Evolutionary conservation across 2,888 invertebrate genomes (phyloP).

Genomic region (Melikaiella ostensackeni): DNA sequence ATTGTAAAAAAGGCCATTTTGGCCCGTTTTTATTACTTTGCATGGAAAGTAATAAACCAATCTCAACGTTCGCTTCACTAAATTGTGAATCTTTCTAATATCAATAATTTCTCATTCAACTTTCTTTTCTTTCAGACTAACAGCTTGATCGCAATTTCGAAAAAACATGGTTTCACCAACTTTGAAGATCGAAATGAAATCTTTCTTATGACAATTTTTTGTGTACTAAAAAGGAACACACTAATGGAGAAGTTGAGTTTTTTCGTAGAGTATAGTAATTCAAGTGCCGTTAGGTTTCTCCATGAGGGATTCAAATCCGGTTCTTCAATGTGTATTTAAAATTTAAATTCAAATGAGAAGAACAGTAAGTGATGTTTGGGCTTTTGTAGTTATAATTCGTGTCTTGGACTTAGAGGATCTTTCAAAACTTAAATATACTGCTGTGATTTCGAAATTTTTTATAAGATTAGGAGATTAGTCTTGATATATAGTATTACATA

Average conservation of each 20-base stretch:
- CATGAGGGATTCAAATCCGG: neutral
- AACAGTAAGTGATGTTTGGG: neutral
- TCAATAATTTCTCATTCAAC: too few relatives aligned
- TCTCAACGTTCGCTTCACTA: too few relatives aligned
- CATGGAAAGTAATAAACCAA: too few relatives aligned
- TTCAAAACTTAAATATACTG: constrained; percentile 1
- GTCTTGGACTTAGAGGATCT: neutral
- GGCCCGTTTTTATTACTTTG: too few relatives aligned
- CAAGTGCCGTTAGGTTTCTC: neutral
- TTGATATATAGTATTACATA: neutral
- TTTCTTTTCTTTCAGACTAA: too few relatives aligned
- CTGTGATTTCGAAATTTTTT: neutral
- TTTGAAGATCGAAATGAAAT: too few relatives aligned
- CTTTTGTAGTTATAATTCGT: constrained; percentile 6
- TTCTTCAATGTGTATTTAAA: constrained; percentile 12
- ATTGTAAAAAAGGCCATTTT: too few relatives aligned
- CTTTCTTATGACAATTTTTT: too few relatives aligned
- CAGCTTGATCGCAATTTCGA: too few relatives aligned
- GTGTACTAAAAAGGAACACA: too few relatives aligned
- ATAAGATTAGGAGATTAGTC: neutral
- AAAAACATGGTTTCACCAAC: too few relatives aligned
- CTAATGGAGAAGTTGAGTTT: neutral
- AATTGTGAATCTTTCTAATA: too few relatives aligned
- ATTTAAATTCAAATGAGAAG: constrained; percentile 14
- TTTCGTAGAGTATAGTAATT: neutral